Conservation (phyloP, 2,888 invertebrate genomes). For the Cryptops parisi region DNA sequence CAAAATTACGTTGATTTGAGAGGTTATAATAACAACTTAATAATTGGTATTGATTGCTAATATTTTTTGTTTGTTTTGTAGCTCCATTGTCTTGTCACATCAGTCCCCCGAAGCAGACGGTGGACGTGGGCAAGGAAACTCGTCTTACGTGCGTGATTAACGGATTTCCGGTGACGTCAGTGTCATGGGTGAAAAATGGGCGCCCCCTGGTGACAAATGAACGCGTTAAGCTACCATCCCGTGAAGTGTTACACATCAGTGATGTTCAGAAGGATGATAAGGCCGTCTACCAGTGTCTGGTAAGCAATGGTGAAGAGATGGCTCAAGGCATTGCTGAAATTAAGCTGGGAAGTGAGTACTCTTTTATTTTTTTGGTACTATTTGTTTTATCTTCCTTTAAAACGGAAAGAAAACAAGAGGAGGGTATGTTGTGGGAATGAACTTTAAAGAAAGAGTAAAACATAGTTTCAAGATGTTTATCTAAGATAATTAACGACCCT, state of each 20-base stretch:
- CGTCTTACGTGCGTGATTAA: constrained; percentile 11
- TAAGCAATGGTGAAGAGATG: constrained; percentile 13
- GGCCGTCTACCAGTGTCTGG: constrained; percentile 11
- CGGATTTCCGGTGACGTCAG: constrained; percentile 13
- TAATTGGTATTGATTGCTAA: no score
- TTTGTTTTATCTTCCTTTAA: not conserved
- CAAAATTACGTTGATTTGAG: no score
- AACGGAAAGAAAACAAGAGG: no score
- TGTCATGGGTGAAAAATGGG: constrained; percentile 12
- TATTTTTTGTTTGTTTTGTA: no score
- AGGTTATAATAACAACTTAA: no score
- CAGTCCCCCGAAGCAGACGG: constrained; percentile 9
- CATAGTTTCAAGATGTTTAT: no score
- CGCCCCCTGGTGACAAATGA: constrained; percentile 4
- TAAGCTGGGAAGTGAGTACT: constrained; percentile 8
- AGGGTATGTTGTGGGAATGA: no score
- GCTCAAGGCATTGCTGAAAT: constrained; percentile 11
- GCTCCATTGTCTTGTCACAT: constrained; percentile 9
- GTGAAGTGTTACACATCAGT: constrained; percentile 7
- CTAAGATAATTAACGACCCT: no score
- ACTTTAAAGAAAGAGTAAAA: no score
- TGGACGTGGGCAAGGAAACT: constrained; percentile 13
- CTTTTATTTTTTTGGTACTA: not conserved
- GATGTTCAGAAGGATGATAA: constrained; percentile 9
- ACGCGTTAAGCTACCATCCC: constrained; percentile 6